These are phyloP conservation scores for Perodicticus potto DNA, from an alignment of 2,797 vertebrate genomes.

Conservation along the genomic window DNA sequence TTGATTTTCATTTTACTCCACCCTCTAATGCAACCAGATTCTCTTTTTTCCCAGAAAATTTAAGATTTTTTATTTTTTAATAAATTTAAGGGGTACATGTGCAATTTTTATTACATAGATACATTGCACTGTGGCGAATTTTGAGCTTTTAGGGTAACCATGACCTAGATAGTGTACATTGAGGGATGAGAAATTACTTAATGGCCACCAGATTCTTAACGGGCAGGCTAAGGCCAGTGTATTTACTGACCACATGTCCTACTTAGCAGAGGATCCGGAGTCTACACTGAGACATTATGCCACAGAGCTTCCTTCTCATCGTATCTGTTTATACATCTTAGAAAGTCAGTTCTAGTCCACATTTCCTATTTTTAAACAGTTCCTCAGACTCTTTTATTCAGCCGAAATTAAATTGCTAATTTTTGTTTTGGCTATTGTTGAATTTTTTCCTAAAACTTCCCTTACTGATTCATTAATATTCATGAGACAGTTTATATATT, in stretches of 20 bases:
- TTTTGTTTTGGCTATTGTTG: conserved; percentile 28
- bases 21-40: background rate
- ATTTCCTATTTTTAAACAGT: conserved; percentile 59
- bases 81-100: too few species aligned
- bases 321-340: background rate
- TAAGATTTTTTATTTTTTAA: too few species aligned
- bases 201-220: background rate
- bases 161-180: background rate
- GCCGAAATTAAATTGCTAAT: conserved; percentile 60
- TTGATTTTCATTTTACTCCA: background rate
- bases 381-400: conserved; percentile 62
- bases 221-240: background rate
- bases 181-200: background rate
- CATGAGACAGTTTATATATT: conserved; percentile 59
- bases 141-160: too few species aligned
- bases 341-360: background rate
- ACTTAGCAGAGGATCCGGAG: background rate
- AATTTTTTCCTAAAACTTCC: conserved; percentile 32
- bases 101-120: too few species aligned
- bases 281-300: background rate
- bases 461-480: conserved; percentile 72
- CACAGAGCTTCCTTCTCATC: background rate
- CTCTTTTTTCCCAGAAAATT: too few species aligned
- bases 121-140: too few species aligned
- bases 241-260: background rate